Conservation (phyloP, 2,888 invertebrate species). For the Lepidochrysops patricia region DNA sequence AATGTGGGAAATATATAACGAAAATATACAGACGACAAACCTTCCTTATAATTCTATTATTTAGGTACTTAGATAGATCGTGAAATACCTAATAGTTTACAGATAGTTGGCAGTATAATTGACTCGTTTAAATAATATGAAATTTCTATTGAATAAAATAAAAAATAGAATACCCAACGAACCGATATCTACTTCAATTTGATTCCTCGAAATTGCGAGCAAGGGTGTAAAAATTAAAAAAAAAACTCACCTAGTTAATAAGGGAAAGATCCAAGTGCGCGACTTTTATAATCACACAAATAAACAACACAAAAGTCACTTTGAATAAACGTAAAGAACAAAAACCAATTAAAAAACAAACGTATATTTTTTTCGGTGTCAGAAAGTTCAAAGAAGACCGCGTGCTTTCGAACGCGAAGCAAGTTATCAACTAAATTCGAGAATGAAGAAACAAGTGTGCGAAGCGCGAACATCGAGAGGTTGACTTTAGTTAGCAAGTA, state of each 20-base stretch:
- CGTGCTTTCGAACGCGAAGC: slow-evolving; percentile 48
- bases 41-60: no score
- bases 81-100: no score
- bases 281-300: not conserved
- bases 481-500: slow-evolving; percentile 33
- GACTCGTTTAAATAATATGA: no score
- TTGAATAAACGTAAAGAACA: slow-evolving; percentile 12
- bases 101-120: no score
- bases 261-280: slow-evolving; percentile 2
- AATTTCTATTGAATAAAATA: no score
- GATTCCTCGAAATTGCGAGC: no score
- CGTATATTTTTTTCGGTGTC: slow-evolving; percentile 7
- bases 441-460: slow-evolving; percentile 20
- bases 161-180: not conserved
- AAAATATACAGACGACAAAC: no score
- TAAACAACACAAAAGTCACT: slow-evolving; percentile 6
- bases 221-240: not conserved
- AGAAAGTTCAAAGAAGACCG: slow-evolving; percentile 14
- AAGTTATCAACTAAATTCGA: slow-evolving; percentile 31
- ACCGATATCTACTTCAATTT: not conserved
- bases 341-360: slow-evolving; percentile 25
- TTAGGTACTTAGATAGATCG: no score
- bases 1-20: no score
- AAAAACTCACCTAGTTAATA: not conserved
- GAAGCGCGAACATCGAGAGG: slow-evolving; percentile 39